Base-by-base conservation (phyloP, 2,888 invertebrate species). In the Tiliacea citrago region DNA sequence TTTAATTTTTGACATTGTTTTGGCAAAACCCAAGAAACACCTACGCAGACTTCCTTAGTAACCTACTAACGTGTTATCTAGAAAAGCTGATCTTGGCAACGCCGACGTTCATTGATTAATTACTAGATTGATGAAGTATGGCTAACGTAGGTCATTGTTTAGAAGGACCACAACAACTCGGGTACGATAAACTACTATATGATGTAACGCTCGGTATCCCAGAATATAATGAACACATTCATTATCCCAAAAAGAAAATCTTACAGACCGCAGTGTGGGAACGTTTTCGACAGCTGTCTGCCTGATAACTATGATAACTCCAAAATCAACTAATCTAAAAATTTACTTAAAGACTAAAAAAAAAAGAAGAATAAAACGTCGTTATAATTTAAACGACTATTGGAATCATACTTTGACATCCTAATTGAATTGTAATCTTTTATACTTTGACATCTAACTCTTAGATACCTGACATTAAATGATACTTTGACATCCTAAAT, bases 21-120 rank as follows among this genome's bases (percentile, higher is more conserved):
- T 51, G 51, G 13, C 12, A 29, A 57, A 53, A 79, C 6, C 18
- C 9, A 42, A 29, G 35, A 35, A 72, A 35, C 42, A 35, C 1
- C 21, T 18, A 51, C n/a, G n/a, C 13, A 42, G 63, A 61, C 49
- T 35, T 60, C 12, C 29, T 29, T 60, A 16, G 47, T 55, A 35
- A 35, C 16, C 10, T 49, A 73, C 45, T 16, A 18, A 16, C 39
- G 47, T 42, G 49, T 55, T 75, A 77, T 61, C 76, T 75, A 66
- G 42, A 24, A 55, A 18, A 16, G 51, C 45, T 63, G 69, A 55
- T 77, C 47, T 82, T 60, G 29, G 21, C 53, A 57, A 58, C 53
- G 10, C 24, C 42, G 13, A 60, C 58, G 58, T 77, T 61, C 77
- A 57, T 60, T 82, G 82, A 79, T 79, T 79, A 77, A 79, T 77